Evolutionary conservation across 64 coral and sea anemone species (phyloP).

Genomic region (Actinia equina): DNA sequence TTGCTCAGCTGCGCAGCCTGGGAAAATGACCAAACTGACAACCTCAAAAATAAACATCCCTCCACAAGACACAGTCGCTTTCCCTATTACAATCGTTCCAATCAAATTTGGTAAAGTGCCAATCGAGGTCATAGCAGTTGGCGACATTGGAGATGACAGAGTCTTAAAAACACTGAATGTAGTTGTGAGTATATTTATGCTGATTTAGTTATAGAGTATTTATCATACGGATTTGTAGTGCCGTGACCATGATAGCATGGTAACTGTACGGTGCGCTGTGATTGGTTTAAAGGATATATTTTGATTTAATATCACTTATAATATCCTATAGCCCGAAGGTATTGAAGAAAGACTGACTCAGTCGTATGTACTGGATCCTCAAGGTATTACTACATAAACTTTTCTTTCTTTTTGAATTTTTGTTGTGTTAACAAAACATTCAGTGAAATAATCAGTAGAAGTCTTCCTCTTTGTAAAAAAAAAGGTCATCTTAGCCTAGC

Average conservation of each 20-base stretch:
- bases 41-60: neutral
- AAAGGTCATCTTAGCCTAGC: too few species aligned
- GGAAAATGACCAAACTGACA: neutral
- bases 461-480: too few species aligned
- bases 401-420: neutral
- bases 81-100: conserved; percentile 62
- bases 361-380: conserved; percentile 76
- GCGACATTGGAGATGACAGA: neutral
- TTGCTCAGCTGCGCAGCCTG: neutral
- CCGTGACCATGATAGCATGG: too few species aligned
- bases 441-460: too few species aligned
- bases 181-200: conserved; percentile 46
- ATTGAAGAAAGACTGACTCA: conserved; percentile 64
- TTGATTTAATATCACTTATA: too few species aligned
- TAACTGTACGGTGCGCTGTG: too few species aligned
- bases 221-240: too few species aligned
- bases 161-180: conserved; percentile 55
- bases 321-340: conserved; percentile 81
- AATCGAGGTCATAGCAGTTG: neutral
- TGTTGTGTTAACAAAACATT: too few species aligned
- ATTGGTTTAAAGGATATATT: too few species aligned
- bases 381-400: conserved; percentile 34
- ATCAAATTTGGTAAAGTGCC: conserved; percentile 54
- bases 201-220: conserved; percentile 41
- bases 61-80: conserved; percentile 8